Evolutionary conservation across 2,797 vertebrate genomes (phyloP), one percentile per base, ranked within the genome.

Genomic region (Falco novaeseelandiae): DNA sequence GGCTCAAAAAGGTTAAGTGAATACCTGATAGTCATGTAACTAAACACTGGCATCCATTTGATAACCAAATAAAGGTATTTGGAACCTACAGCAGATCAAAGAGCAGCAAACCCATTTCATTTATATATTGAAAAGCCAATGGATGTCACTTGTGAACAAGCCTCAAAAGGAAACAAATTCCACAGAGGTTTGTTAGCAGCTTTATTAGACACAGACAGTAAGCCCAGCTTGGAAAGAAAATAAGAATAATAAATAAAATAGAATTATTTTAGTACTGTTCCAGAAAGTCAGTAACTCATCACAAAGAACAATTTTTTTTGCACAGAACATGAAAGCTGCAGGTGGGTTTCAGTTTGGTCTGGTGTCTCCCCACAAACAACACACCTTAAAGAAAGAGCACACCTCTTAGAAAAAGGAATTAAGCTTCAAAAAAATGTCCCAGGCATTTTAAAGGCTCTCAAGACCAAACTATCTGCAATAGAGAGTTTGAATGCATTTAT

Each of bases 171-270:
- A 87, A 96, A 76, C 15, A 71, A 81, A 90, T 14, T 85, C 77
- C 12, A 7, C 74, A 52, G 69, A 93, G 62, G 51, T 42, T 96
- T 91, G 46, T 95, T 94, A 96, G 55, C 51, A 57, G 63, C 58
- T 92, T 85, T 95, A 77, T 93, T 90, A 87, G 86, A 87, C 69
- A 59, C 23, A 83, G 65, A 79, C 27, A 73, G 73, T 81, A 91
- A 95, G 49, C 21, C 11, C 29, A 52, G 34, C 61, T 87, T 77
- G 58, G 83, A 91, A 87, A 87, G 38, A 94, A 96, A 97, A 74
- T 63, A 83, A 69, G 61, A 83, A 76, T 69, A 88, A 87, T 81
- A 91, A 83, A 92, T 79, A 84, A 82, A 94, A 78, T 46, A 81
- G 34, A 38, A 49, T 87, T 92, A 79, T 89, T 73, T 90, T 67